Evolutionary conservation across 1,140 invertebrate genomes (phyloP).

Genomic region (Apocrypta bakeri): DNA sequence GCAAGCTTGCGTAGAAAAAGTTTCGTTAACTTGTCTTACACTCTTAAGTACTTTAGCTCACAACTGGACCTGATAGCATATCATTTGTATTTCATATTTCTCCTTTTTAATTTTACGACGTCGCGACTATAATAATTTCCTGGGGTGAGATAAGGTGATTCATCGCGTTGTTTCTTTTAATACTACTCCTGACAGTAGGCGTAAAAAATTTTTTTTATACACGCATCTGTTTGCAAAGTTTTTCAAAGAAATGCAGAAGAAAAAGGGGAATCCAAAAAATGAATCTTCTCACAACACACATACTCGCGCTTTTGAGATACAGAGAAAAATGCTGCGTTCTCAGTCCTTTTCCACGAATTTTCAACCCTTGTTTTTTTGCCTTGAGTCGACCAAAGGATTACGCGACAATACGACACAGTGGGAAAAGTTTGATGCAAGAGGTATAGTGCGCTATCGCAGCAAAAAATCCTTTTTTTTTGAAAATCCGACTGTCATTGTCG

Average conservation of each 20-base stretch:
- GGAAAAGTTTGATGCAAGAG: background rate
- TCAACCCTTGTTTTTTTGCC: background rate
- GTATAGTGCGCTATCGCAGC: too few relatives aligned
- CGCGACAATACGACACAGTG: background rate
- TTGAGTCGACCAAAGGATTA: background rate
- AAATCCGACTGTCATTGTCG: constrained; percentile 32
- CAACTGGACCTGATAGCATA: too few relatives aligned
- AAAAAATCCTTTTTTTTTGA: constrained; percentile 30
- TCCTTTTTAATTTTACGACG: background rate
- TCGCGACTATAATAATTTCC: too few relatives aligned
- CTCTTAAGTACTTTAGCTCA: too few relatives aligned
- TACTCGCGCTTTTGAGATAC: background rate
- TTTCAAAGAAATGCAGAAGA: too few relatives aligned
- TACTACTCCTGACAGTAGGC: too few relatives aligned
- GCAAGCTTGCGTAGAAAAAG: background rate
- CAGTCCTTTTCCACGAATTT: background rate
- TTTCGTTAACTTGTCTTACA: too few relatives aligned
- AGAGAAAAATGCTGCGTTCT: background rate
- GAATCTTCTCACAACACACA: background rate
- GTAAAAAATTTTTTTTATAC: too few relatives aligned
- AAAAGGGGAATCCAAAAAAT: background rate
- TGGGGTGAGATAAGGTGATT: too few relatives aligned
- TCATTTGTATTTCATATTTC: background rate
- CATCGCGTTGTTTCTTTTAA: too few relatives aligned
- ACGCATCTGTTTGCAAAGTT: too few relatives aligned